A percentile compares a stretch with the other conserved stretches of the same genome.
phyloP scores from a whole-genome alignment of 1,140 invertebrate species.

The Solenopsis fugax region DNA sequence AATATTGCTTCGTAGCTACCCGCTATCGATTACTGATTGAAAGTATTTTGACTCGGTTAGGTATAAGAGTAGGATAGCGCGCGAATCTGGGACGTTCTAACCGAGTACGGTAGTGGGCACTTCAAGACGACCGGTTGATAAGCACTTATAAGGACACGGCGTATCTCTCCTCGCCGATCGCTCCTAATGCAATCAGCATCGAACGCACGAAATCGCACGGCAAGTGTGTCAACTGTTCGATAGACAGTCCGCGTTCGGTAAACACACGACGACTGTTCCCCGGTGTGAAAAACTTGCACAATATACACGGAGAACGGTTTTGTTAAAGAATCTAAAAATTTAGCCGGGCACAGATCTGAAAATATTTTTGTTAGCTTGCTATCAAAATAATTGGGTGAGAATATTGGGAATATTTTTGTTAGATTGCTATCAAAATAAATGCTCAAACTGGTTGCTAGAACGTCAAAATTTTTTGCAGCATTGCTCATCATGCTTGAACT shows the following conservation, averaged over 20 bases:
- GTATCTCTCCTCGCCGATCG: background rate
- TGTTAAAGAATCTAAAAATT: too few species aligned
- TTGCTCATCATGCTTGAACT: too few species aligned
- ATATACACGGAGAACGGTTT: too few species aligned
- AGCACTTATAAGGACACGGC: constrained; percentile 54
- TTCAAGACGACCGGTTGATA: constrained; percentile 39
- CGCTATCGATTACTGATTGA: constrained; percentile 54
- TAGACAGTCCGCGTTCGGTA: background rate
- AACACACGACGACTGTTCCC: background rate
- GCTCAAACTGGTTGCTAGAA: too few species aligned
- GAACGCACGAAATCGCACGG: constrained; percentile 12
- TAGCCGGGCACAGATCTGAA: too few species aligned
- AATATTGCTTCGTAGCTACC: constrained; percentile 33
- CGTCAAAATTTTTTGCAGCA: too few species aligned
- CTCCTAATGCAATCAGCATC: constrained; percentile 11
- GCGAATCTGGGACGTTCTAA: constrained; percentile 48
- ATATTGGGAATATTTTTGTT: too few species aligned
- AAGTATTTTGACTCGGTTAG: constrained; percentile 46
- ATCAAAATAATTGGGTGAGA: too few species aligned
- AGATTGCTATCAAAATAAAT: too few species aligned
- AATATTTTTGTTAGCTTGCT: too few species aligned
- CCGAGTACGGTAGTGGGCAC: constrained; percentile 15
- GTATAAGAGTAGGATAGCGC: background rate
- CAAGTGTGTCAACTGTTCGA: background rate
- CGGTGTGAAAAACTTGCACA: background rate